Conservation (phyloP, 2,888 invertebrate species). For the Meliscaeva auricollis region DNA sequence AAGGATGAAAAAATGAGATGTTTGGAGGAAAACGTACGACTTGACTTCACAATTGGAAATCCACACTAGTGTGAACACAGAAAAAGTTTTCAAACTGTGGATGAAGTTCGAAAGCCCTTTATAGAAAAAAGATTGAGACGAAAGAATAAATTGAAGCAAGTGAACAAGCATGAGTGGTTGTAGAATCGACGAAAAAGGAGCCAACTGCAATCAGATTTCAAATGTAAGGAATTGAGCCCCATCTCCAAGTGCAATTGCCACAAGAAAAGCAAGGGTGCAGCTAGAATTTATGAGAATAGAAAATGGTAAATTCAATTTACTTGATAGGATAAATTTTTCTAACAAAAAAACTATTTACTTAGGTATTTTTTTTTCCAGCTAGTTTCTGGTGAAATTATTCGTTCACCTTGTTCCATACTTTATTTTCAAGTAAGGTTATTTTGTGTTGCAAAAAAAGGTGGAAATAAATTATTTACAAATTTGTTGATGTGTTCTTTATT, state of each 20-base stretch:
- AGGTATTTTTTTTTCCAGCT: slow-evolving; percentile 2
- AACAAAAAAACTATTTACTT: slow-evolving; percentile 5
- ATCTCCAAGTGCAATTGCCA: slow-evolving; percentile 25
- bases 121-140: neutral
- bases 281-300: slow-evolving; percentile 74
- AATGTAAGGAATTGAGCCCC: slow-evolving; percentile 53
- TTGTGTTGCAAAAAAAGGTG: too few relatives aligned
- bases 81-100: slow-evolving; percentile 35
- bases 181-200: slow-evolving; percentile 5
- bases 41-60: slow-evolving; percentile 64
- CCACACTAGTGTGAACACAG: slow-evolving; percentile 63
- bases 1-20: slow-evolving; percentile 44
- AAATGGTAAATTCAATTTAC: slow-evolving; percentile 83
- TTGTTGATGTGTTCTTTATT: too few relatives aligned
- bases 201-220: slow-evolving; percentile 60
- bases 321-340: slow-evolving; percentile 82
- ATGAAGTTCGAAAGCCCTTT: neutral
- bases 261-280: slow-evolving; percentile 52
- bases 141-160: slow-evolving; percentile 35
- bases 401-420: neutral
- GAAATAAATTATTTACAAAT: too few relatives aligned
- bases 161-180: slow-evolving; percentile 37
- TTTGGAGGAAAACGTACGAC: slow-evolving; percentile 27
- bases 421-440: too few relatives aligned
- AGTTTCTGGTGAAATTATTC: slow-evolving; percentile 31